Conservation (phyloP, 2,888 invertebrate species). For the Xestobium rufovillosum region DNA sequence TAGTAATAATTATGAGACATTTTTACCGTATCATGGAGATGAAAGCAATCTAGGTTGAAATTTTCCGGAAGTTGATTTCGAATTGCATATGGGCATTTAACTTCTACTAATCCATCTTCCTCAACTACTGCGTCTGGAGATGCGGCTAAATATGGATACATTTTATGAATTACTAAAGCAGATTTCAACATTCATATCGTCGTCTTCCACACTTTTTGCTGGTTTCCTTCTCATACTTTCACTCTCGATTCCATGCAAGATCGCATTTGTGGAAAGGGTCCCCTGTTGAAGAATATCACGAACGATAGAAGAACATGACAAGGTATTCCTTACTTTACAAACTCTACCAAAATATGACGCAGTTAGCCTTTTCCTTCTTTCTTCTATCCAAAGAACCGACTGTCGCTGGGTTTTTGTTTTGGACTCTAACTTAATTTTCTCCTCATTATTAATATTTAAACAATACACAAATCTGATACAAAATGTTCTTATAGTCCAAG, state of each 20-base stretch:
- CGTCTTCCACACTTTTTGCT: too few species aligned
- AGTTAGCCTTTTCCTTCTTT: background rate
- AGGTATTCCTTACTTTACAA: background rate
- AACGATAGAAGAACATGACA: background rate
- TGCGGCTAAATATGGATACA: background rate
- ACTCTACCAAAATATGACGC: background rate
- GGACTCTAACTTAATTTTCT: background rate
- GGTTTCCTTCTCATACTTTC: too few species aligned
- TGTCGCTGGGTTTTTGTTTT: background rate
- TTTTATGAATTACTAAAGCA: background rate
- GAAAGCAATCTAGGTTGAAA: background rate
- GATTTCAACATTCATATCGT: too few species aligned
- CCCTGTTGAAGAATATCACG: background rate
- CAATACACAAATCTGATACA: background rate
- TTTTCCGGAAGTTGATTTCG: background rate
- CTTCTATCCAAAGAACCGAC: background rate
- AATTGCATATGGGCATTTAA: background rate
- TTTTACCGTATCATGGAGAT: background rate
- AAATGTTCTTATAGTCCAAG: too few species aligned
- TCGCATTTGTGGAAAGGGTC: background rate
- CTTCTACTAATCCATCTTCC: constrained; percentile 1
- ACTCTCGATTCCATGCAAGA: background rate
- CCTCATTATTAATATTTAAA: background rate
- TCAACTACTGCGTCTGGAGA: constrained; percentile 1
- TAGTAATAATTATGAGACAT: background rate